Evolutionary conservation across 2,888 invertebrate species (phyloP).

Genomic region (Eilema griseolum): DNA sequence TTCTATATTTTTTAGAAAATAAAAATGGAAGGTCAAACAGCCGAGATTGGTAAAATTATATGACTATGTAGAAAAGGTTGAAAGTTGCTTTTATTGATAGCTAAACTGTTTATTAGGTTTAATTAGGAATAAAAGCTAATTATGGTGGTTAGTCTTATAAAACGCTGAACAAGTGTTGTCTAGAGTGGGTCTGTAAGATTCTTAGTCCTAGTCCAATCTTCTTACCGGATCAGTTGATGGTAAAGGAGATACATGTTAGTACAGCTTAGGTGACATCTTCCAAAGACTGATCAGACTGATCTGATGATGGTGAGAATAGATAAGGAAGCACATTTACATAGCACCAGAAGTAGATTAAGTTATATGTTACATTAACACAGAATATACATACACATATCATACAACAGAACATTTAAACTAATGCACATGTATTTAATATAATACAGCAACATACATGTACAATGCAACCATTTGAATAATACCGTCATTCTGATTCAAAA

Average conservation of each 20-base stretch:
- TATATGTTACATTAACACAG: conserved; percentile 16
- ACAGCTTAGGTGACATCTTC: neutral
- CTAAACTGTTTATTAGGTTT: neutral
- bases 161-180: neutral
- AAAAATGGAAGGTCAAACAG: too few species aligned
- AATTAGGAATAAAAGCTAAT: neutral
- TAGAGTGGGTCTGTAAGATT: neutral
- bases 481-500: neutral
- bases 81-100: neutral
- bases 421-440: conserved; percentile 52
- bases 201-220: neutral
- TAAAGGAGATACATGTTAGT: neutral
- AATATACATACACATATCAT: conserved; percentile 27
- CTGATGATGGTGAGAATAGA: neutral
- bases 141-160: neutral
- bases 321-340: conserved; percentile 9
- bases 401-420: conserved; percentile 45
- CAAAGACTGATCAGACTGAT: neutral
- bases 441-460: conserved; percentile 59
- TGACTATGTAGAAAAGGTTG: neutral
- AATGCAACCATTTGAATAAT: conserved; percentile 1
- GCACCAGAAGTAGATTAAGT: neutral
- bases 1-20: neutral
- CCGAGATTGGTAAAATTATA: too few species aligned
- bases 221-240: neutral